phyloP scores from a whole-genome alignment of 2,113 vertebrate genomes.

The Cyanoliseus patagonus region DNA sequence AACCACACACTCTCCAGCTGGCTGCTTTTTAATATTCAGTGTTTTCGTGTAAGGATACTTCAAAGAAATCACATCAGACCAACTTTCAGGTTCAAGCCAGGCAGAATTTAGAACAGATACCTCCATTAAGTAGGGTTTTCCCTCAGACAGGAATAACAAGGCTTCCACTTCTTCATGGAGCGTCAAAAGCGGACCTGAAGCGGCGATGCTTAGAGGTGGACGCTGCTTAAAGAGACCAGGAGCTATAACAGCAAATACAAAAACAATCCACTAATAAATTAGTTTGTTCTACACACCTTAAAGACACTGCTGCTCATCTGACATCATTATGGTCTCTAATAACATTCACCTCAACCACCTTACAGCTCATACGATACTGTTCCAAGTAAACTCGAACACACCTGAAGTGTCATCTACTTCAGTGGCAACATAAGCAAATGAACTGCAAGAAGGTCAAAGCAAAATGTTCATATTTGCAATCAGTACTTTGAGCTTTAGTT shows the following conservation, averaged over 20 bases:
- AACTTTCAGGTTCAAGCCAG: neutral
- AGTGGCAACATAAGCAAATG: neutral
- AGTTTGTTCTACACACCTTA: neutral
- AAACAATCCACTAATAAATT: constrained; percentile 55
- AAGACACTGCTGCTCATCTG: neutral
- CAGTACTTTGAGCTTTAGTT: neutral
- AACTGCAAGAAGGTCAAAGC: neutral
- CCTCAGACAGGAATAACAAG: constrained; percentile 90
- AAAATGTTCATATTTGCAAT: neutral
- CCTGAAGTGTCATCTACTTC: neutral
- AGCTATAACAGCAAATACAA: constrained; percentile 75
- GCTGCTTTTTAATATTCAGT: neutral
- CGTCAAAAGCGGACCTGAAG: constrained; percentile 78
- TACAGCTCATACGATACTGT: rapidly evolving
- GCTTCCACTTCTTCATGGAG: constrained; percentile 90
- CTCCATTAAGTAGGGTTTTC: constrained; percentile 94
- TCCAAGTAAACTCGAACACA: neutral
- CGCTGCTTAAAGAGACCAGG: constrained; percentile 83
- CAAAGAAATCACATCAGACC: neutral
- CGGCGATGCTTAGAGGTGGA: constrained; percentile 69
- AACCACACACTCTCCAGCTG: neutral
- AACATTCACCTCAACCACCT: neutral
- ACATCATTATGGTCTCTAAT: neutral
- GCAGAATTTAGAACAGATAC: constrained; percentile 65
- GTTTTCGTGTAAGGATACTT: neutral